These are phyloP conservation scores for Cisticola juncidis DNA, from an alignment of 2,113 vertebrate species.

Conservation along the genomic window DNA sequence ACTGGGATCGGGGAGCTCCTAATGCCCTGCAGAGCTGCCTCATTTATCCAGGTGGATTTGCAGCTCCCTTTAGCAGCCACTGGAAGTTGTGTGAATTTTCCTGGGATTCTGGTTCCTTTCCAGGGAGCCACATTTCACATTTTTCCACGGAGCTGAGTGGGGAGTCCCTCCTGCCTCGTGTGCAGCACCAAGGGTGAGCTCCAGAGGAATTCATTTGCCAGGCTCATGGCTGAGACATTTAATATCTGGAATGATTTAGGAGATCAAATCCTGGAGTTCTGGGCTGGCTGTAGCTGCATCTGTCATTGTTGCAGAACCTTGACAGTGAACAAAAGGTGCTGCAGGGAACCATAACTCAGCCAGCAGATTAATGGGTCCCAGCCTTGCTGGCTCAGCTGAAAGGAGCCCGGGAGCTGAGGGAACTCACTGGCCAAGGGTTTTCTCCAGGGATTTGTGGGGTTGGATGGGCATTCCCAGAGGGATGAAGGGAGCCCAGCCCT, in stretches of 20 bases:
- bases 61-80: background rate
- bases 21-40: background rate
- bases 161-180: background rate
- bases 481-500: background rate
- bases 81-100: background rate
- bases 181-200: background rate
- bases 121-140: background rate
- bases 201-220: slow-evolving; percentile 8
- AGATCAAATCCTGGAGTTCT: slow-evolving; percentile 24
- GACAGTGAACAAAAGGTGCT: slow-evolving; percentile 62
- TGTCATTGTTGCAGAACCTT: slow-evolving; percentile 59
- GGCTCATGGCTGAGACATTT: slow-evolving; percentile 13
- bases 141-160: background rate
- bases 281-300: slow-evolving; percentile 44
- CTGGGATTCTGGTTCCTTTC: background rate
- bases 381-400: slow-evolving; percentile 34
- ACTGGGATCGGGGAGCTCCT: background rate
- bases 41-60: background rate
- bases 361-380: slow-evolving; percentile 50
- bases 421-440: background rate
- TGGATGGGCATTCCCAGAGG: background rate
- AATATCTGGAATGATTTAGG: slow-evolving; percentile 40
- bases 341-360: slow-evolving; percentile 55
- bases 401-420: background rate
- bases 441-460: background rate